These are phyloP conservation scores for Ceratina calcarata DNA, from an alignment of 1,140 invertebrate genomes.

Conservation along the genomic window DNA sequence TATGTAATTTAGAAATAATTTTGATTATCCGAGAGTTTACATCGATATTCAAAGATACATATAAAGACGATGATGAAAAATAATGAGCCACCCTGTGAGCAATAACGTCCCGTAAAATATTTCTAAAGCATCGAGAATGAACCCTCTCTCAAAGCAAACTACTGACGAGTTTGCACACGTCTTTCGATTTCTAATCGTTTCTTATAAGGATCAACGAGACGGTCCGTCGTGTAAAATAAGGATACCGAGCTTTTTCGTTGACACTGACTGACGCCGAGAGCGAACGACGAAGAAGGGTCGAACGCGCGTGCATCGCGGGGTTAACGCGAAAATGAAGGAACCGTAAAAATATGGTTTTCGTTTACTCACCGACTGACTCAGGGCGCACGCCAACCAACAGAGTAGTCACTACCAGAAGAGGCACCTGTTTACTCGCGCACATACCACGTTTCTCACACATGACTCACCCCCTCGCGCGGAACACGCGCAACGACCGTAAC, in stretches of 20 bases:
- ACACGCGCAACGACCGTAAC: slow-evolving; percentile 60
- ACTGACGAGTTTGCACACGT: too few relatives aligned
- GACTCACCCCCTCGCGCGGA: slow-evolving; percentile 21
- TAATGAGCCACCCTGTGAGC: neutral
- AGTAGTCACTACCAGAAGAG: slow-evolving; percentile 63
- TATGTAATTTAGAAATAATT: too few relatives aligned
- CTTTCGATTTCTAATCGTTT: too few relatives aligned
- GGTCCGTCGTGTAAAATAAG: too few relatives aligned
- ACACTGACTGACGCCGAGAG: neutral
- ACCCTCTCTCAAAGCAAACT: too few relatives aligned
- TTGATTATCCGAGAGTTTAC: neutral
- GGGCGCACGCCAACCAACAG: slow-evolving; percentile 62
- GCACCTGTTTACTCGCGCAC: slow-evolving; percentile 59
- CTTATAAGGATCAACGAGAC: too few relatives aligned
- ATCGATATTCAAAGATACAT: too few relatives aligned
- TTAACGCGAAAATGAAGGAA: neutral
- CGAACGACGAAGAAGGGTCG: neutral
- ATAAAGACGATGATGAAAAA: neutral
- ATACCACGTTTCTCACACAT: slow-evolving; percentile 63
- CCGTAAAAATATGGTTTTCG: neutral
- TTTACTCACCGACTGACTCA: slow-evolving; percentile 69
- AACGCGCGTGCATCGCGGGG: neutral
- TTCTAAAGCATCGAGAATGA: too few relatives aligned
- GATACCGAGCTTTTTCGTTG: too few relatives aligned
- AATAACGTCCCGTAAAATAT: too few relatives aligned